Conservation (phyloP, 1,140 invertebrate species). For the Coptotermes formosanus region DNA sequence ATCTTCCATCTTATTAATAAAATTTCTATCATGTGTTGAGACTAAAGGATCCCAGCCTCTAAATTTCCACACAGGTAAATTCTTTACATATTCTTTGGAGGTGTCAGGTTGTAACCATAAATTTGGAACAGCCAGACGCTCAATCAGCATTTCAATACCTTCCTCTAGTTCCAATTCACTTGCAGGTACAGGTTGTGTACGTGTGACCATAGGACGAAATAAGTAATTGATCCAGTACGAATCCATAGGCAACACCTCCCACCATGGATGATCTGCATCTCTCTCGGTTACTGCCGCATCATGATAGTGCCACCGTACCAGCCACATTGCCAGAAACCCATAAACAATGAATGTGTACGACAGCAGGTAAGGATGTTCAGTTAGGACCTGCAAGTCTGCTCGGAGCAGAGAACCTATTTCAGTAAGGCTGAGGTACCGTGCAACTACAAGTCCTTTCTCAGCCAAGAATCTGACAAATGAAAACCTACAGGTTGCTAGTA, state of each 20-base stretch:
- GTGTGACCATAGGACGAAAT: conserved; percentile 44
- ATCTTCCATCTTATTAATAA: background rate
- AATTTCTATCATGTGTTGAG: background rate
- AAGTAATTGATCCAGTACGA: conserved; percentile 43
- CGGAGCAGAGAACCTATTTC: conserved; percentile 36
- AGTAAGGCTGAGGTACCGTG: conserved; percentile 33
- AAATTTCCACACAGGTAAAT: conserved; percentile 55
- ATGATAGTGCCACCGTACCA: conserved; percentile 5
- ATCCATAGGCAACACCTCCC: conserved; percentile 41
- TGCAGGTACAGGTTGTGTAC: conserved; percentile 38
- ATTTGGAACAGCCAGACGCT: conserved; percentile 50
- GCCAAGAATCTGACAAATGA: conserved; percentile 31
- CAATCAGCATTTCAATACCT: conserved; percentile 47
- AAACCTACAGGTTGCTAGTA: conserved; percentile 48
- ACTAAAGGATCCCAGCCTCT: conserved; percentile 35
- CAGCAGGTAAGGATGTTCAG: conserved; percentile 32
- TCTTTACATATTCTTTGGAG: conserved; percentile 51
- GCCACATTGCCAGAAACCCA: conserved; percentile 6
- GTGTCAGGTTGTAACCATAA: conserved; percentile 52
- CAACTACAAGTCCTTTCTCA: conserved; percentile 33
- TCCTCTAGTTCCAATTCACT: conserved; percentile 44
- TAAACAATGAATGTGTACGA: conserved; percentile 30
- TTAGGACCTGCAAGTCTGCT: conserved; percentile 35
- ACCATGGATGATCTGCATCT: conserved; percentile 36
- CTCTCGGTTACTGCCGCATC: background rate